phyloP scores from a whole-genome alignment of 1,140 invertebrate genomes.

The Neoseiulus cucumeris region DNA sequence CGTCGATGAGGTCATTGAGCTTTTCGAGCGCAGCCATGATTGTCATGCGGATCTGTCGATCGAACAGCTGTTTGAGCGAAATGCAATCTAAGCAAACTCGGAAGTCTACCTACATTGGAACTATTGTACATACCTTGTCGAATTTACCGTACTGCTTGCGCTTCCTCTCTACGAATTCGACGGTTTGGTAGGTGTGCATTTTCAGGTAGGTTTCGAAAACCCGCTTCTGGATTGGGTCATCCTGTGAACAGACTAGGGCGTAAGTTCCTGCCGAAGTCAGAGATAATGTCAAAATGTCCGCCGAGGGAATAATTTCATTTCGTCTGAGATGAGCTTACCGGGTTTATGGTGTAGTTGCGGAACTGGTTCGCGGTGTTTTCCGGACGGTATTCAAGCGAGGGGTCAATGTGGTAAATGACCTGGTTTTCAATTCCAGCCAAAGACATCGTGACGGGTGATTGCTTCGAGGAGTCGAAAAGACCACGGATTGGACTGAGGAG shows the following conservation, averaged over 20 bases:
- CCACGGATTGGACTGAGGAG: too few relatives aligned
- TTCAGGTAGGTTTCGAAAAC: conserved; percentile 56
- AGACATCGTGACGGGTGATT: background rate
- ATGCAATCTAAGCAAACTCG: conserved; percentile 9
- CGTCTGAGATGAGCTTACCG: background rate
- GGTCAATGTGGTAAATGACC: background rate
- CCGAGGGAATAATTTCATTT: too few relatives aligned
- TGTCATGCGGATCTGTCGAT: conserved; percentile 49
- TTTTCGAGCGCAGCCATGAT: conserved; percentile 66
- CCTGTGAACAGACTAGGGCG: too few relatives aligned
- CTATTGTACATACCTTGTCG: background rate
- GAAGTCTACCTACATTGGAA: too few relatives aligned
- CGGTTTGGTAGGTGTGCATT: conserved; percentile 69
- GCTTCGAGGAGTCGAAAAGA: too few relatives aligned
- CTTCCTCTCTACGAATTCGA: conserved; percentile 38
- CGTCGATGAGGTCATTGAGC: conserved; percentile 72
- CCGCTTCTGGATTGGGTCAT: conserved; percentile 52
- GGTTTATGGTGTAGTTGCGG: conserved; percentile 1
- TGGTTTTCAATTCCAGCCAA: background rate
- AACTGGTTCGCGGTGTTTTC: background rate
- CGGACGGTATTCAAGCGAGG: background rate
- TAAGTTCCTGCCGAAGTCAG: too few relatives aligned
- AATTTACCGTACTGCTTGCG: background rate
- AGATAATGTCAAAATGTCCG: too few relatives aligned
- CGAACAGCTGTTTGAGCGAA: too few relatives aligned